phyloP scores from a whole-genome alignment of 2,888 invertebrate species.

The Tinea pellionella region DNA sequence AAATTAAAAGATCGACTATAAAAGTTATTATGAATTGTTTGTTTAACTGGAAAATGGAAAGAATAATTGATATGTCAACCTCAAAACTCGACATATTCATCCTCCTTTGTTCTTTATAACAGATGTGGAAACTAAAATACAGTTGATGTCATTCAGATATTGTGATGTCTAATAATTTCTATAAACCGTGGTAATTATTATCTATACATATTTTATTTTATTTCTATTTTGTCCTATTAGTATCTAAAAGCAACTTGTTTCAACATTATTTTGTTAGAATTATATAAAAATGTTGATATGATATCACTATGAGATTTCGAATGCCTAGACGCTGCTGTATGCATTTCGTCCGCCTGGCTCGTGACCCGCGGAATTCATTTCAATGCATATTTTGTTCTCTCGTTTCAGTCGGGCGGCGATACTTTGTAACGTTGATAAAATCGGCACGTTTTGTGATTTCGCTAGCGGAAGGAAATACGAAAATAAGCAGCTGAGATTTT shows the following conservation, averaged over 20 bases:
- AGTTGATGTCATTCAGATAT: too few species aligned
- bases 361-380: constrained; percentile 19
- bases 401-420: constrained; percentile 18
- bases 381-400: constrained; percentile 21
- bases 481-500: constrained; percentile 12
- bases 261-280: constrained; percentile 38
- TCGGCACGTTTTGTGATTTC: constrained; percentile 14
- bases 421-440: constrained; percentile 20
- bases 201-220: too few species aligned
- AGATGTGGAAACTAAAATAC: too few species aligned
- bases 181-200: too few species aligned
- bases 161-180: too few species aligned
- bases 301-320: constrained; percentile 20
- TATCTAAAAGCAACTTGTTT: constrained; percentile 25
- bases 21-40: too few species aligned
- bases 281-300: constrained; percentile 28
- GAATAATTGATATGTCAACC: too few species aligned
- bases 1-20: too few species aligned
- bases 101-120: too few species aligned
- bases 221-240: constrained; percentile 45
- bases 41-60: too few species aligned
- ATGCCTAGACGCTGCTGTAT: constrained; percentile 18
- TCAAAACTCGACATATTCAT: too few species aligned
- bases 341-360: constrained; percentile 12
- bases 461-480: constrained; percentile 12